Evolutionary conservation across 2,113 vertebrate genomes (phyloP).

Genomic region (Machaerirhynchus nigripectus): DNA sequence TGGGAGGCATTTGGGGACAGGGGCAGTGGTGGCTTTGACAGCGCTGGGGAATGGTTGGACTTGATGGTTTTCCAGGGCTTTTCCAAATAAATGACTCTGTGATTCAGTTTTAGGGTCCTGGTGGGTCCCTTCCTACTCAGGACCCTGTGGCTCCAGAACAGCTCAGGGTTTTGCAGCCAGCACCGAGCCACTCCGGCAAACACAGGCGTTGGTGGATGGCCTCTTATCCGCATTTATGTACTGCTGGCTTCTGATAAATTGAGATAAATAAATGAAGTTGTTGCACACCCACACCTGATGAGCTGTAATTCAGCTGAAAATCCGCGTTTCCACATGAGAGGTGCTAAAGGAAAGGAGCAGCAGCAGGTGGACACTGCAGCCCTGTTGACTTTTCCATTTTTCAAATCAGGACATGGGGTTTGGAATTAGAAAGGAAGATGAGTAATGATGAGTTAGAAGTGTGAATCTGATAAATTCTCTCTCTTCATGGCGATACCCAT

Average conservation of each 20-base stretch:
- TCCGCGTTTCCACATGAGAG: not conserved
- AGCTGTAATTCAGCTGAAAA: not conserved
- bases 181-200: rapidly evolving
- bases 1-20: rapidly evolving
- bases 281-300: not conserved
- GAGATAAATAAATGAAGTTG: not conserved
- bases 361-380: not conserved
- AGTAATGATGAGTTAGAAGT: not conserved
- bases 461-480: not conserved
- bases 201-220: rapidly evolving
- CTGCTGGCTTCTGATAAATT: not conserved
- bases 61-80: not conserved
- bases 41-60: not conserved
- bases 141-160: not conserved
- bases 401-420: not conserved
- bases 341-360: not conserved
- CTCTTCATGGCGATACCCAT: not conserved
- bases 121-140: rapidly evolving
- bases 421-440: not conserved
- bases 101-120: too few relatives aligned
- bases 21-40: not conserved
- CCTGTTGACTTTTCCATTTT: not conserved
- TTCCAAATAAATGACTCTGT: rapidly evolving
- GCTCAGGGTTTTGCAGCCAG: not conserved
- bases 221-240: not conserved